Conservation (phyloP, 2,888 invertebrate species). For the Cactoblastis cactorum region DNA sequence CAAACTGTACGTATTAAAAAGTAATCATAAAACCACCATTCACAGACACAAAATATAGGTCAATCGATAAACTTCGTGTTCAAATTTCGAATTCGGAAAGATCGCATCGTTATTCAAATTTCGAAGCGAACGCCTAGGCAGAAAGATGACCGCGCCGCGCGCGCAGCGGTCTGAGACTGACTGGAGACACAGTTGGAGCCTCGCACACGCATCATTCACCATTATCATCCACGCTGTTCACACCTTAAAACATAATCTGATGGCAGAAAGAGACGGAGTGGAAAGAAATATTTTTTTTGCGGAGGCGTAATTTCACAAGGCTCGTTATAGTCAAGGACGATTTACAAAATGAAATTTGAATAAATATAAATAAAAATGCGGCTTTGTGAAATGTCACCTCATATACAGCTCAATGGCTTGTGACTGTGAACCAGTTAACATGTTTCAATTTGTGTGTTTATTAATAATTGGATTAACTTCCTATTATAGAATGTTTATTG, state of each 20-base stretch:
- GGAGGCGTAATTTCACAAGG: constrained; percentile 60
- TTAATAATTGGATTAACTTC: not conserved
- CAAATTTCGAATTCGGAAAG: constrained; percentile 46
- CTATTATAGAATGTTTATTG: constrained; percentile 25
- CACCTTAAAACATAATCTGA: constrained; percentile 32
- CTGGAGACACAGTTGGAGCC: constrained; percentile 49
- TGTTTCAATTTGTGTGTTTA: constrained; percentile 3
- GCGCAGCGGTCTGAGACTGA: constrained; percentile 70
- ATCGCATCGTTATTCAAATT: constrained; percentile 50
- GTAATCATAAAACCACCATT: constrained; percentile 29
- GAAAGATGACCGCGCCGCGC: constrained; percentile 54
- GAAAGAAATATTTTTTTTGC: constrained; percentile 42
- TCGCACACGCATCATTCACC: constrained; percentile 49
- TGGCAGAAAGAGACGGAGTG: constrained; percentile 39
- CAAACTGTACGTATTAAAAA: constrained; percentile 18
- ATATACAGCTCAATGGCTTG: constrained; percentile 34
- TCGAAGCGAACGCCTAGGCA: constrained; percentile 35
- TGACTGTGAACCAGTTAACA: constrained; percentile 30
- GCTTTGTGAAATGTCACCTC: constrained; percentile 52
- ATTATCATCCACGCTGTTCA: constrained; percentile 43
- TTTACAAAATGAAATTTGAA: constrained; percentile 52
- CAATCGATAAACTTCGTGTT: constrained; percentile 62
- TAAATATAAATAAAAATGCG: constrained; percentile 40
- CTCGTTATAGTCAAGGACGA: constrained; percentile 58
- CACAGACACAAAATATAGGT: constrained; percentile 39